Evolutionary conservation across 2,888 invertebrate genomes (phyloP).

Genomic region (Troides aeacus): DNA sequence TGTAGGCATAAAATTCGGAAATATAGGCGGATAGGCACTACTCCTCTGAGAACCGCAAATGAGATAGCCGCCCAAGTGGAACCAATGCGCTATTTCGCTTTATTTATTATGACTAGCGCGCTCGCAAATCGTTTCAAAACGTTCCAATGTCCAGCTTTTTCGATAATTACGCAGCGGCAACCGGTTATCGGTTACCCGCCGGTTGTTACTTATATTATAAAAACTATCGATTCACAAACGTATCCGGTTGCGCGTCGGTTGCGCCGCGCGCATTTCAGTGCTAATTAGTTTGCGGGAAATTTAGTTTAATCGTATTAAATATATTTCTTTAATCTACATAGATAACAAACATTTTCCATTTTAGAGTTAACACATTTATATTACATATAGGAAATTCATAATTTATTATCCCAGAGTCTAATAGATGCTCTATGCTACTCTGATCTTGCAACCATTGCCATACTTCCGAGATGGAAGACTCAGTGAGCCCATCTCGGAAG

Average conservation of each 20-base stretch:
- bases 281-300: conserved; percentile 17
- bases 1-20: conserved; percentile 77
- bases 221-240: conserved; percentile 26
- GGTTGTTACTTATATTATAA: conserved; percentile 20
- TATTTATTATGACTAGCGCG: conserved; percentile 41
- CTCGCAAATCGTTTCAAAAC: conserved; percentile 24
- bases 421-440: too few relatives aligned
- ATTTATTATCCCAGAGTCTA: too few relatives aligned
- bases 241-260: conserved; percentile 23
- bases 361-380: too few relatives aligned
- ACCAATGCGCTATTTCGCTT: conserved; percentile 66
- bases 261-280: conserved; percentile 23
- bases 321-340: not conserved
- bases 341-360: too few relatives aligned
- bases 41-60: conserved; percentile 65
- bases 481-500: too few relatives aligned
- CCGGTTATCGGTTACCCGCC: conserved; percentile 21
- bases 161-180: conserved; percentile 27
- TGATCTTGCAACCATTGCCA: too few relatives aligned
- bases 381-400: too few relatives aligned
- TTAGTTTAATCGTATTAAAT: conserved; percentile 3
- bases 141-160: conserved; percentile 27
- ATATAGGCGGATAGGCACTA: conserved; percentile 64
- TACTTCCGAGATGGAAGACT: too few relatives aligned
- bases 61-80: conserved; percentile 65